Evolutionary conservation across 2,888 invertebrate genomes (phyloP).

Genomic region (Digitonthophagus gazella): DNA sequence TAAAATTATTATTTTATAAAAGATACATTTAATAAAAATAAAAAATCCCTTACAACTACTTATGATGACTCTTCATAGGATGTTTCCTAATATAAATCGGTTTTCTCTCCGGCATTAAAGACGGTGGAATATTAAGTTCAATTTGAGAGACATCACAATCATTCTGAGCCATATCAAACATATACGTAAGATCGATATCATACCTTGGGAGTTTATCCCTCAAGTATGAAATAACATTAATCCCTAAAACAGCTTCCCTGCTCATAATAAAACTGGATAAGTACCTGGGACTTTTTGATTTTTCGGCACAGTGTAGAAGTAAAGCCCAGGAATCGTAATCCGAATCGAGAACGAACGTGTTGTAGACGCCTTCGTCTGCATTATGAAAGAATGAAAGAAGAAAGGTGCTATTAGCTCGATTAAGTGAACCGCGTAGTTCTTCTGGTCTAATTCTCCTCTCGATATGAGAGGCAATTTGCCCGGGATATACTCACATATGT

Average conservation of each 20-base stretch:
- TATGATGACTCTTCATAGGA: slow-evolving; percentile 52
- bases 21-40: neutral
- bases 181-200: slow-evolving; percentile 80
- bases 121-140: slow-evolving; percentile 41
- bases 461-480: slow-evolving; percentile 1
- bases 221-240: slow-evolving; percentile 73
- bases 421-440: neutral
- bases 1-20: neutral
- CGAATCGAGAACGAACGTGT: slow-evolving; percentile 82
- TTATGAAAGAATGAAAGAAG: slow-evolving; percentile 1
- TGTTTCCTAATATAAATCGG: slow-evolving; percentile 46
- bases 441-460: slow-evolving; percentile 1
- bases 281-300: slow-evolving; percentile 73
- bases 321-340: slow-evolving; percentile 82
- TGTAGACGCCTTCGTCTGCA: slow-evolving; percentile 83
- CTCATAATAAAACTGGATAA: slow-evolving; percentile 81
- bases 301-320: slow-evolving; percentile 83
- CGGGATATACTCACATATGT: slow-evolving; percentile 65
- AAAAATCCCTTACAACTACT: slow-evolving; percentile 4
- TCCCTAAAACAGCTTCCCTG: slow-evolving; percentile 57
- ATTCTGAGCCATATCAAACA: slow-evolving; percentile 78
- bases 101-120: slow-evolving; percentile 40
- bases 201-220: slow-evolving; percentile 75
- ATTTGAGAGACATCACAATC: slow-evolving; percentile 58
- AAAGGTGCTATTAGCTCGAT: too few species aligned